Evolutionary conservation across 2,888 invertebrate genomes (phyloP).

Genomic region (Crossocerus cetratus): DNA sequence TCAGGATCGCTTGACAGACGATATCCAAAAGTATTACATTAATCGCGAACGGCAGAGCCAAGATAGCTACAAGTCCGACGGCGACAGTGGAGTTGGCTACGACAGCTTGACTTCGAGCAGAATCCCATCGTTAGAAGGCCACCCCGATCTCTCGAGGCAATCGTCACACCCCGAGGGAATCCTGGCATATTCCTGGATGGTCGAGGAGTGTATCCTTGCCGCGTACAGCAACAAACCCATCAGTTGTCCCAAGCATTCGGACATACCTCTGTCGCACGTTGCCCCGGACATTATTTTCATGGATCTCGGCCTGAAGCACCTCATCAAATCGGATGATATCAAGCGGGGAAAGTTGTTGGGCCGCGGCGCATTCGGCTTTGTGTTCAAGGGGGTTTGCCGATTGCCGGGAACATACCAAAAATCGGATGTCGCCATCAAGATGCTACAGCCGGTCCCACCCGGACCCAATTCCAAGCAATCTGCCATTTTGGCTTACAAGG

Average conservation of each 20-base stretch:
- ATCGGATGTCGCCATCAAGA: conserved; percentile 93
- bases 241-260: conserved; percentile 89
- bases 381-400: conserved; percentile 89
- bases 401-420: conserved; percentile 79
- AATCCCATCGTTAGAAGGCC: conserved; percentile 90
- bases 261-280: conserved; percentile 85
- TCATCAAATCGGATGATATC: conserved; percentile 90
- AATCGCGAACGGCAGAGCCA: conserved; percentile 77
- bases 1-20: conserved; percentile 60
- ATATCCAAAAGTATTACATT: conserved; percentile 68
- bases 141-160: conserved; percentile 78
- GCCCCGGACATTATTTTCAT: conserved; percentile 96
- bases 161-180: conserved; percentile 68
- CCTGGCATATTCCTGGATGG: conserved; percentile 88
- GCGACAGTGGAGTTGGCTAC: conserved; percentile 92
- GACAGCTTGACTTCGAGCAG: conserved; percentile 87
- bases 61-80: conserved; percentile 89
- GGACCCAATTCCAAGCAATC: conserved; percentile 84
- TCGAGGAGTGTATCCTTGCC: conserved; percentile 96
- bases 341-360: conserved; percentile 88
- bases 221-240: conserved; percentile 87
- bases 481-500: conserved; percentile 80
- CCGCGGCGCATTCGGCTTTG: conserved; percentile 99
- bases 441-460: conserved; percentile 95
- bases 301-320: conserved; percentile 89